A percentile compares a stretch with the other conserved stretches of the same genome.
These are phyloP conservation scores for Pogonocherus hispidulus DNA, from an alignment of 2,888 invertebrate species.

Conservation along the genomic window DNA sequence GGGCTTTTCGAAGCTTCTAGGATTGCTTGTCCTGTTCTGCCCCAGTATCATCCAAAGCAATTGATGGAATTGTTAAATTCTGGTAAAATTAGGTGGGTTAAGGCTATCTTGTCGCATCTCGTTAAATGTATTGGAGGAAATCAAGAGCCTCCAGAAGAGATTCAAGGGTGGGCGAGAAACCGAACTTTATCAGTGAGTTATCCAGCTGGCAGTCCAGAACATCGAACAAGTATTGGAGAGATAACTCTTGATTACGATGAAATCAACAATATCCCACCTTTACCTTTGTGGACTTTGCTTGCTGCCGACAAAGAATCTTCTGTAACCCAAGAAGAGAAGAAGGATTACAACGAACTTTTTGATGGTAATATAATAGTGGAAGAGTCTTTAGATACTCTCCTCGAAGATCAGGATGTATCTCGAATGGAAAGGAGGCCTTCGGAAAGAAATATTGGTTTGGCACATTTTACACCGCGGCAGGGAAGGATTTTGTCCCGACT, in stretches of 20 bases:
- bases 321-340: conserved; percentile 65
- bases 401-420: conserved; percentile 77
- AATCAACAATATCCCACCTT: conserved; percentile 96
- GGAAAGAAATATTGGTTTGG: conserved; percentile 70
- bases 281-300: conserved; percentile 95
- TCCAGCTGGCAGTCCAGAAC: conserved; percentile 85
- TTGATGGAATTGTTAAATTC: conserved; percentile 98
- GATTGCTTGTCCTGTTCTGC: conserved; percentile 96
- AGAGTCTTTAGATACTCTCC: conserved; percentile 84
- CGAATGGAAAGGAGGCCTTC: conserved; percentile 68
- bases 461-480: conserved; percentile 90
- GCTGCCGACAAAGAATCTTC: conserved; percentile 93
- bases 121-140: conserved; percentile 80
- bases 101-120: conserved; percentile 96
- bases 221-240: conserved; percentile 87
- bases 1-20: conserved; percentile 97
- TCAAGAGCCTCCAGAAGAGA: conserved; percentile 69
- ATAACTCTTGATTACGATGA: conserved; percentile 94
- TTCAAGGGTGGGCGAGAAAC: conserved; percentile 87
- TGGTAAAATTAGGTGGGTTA: conserved; percentile 96
- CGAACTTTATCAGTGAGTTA: conserved; percentile 92
- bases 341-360: conserved; percentile 93
- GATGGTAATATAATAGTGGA: conserved; percentile 83
- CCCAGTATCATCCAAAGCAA: conserved; percentile 99
- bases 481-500: conserved; percentile 86